phyloP scores from a whole-genome alignment of 2,113 vertebrate species.

The Bombycilla garrulus region DNA sequence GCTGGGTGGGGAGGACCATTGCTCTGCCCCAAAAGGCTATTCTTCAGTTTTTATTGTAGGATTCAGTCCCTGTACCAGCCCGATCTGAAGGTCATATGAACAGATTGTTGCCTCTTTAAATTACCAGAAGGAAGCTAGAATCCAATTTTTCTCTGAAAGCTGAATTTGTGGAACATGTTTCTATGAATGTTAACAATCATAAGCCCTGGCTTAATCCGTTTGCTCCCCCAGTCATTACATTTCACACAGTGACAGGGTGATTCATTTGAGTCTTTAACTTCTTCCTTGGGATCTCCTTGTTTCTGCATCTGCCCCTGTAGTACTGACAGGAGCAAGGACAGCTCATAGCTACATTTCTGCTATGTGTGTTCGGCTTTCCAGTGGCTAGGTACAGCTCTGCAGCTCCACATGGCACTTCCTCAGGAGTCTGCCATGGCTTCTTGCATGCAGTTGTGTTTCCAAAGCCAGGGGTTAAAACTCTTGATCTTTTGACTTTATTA shows the following conservation, averaged over 20 bases:
- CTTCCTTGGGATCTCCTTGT: neutral
- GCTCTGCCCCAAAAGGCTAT: neutral
- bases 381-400: neutral
- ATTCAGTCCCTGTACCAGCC: neutral
- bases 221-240: neutral
- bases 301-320: neutral
- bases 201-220: neutral
- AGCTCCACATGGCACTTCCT: neutral
- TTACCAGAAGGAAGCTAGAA: conserved; percentile 18
- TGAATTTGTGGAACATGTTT: neutral
- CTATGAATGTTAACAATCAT: neutral
- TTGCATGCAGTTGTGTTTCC: neutral
- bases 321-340: neutral
- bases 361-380: neutral
- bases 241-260: neutral
- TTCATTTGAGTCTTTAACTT: neutral
- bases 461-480: neutral
- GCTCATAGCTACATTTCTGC: neutral
- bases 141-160: neutral
- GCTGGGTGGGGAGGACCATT: neutral
- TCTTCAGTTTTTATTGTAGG: neutral
- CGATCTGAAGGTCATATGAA: neutral
- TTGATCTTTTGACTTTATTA: neutral
- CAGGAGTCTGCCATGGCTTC: neutral
- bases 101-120: conserved; percentile 23